Percentiles rank a stretch among this genome's conserved stretches.
phyloP scores from a whole-genome alignment of 2,888 invertebrate genomes.

The Mongoloraphidia duomilia region DNA sequence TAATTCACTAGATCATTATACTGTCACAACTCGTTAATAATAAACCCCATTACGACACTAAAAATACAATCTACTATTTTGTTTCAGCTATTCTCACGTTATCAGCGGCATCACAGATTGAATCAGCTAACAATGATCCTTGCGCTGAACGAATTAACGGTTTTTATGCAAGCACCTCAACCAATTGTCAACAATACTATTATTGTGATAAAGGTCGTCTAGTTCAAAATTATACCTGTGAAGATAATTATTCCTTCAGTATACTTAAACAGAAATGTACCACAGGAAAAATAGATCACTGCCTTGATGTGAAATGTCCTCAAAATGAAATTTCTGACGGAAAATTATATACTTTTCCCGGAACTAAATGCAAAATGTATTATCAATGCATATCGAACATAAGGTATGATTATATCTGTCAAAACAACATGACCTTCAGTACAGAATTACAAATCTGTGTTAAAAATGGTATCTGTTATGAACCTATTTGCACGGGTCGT shows the following conservation, averaged over 20 bases:
- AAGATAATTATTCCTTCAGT: neutral
- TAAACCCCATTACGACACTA: no score
- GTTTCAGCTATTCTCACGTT: no score
- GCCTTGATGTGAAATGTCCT: slow-evolving; percentile 2
- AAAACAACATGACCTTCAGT: slow-evolving; percentile 2
- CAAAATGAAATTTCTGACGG: neutral
- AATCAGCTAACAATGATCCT: no score
- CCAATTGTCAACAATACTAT: slow-evolving; percentile 5
- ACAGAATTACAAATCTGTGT: slow-evolving; percentile 14
- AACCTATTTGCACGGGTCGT: slow-evolving; percentile 41
- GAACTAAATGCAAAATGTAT: slow-evolving; percentile 40
- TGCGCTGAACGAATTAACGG: neutral
- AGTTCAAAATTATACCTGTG: neutral
- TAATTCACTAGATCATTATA: no score
- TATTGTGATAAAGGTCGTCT: neutral
- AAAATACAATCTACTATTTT: no score
- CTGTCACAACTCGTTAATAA: no score
- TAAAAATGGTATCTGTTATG: slow-evolving; percentile 36
- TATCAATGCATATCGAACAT: slow-evolving; percentile 39
- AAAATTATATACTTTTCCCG: slow-evolving; percentile 23
- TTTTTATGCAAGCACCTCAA: neutral
- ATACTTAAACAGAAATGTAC: neutral
- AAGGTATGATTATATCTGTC: slow-evolving; percentile 35
- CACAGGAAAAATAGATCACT: neutral
- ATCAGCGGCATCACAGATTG: no score